Evolutionary conservation across 2,797 vertebrate species (phyloP).

Genomic region (Danio aesculapii): DNA sequence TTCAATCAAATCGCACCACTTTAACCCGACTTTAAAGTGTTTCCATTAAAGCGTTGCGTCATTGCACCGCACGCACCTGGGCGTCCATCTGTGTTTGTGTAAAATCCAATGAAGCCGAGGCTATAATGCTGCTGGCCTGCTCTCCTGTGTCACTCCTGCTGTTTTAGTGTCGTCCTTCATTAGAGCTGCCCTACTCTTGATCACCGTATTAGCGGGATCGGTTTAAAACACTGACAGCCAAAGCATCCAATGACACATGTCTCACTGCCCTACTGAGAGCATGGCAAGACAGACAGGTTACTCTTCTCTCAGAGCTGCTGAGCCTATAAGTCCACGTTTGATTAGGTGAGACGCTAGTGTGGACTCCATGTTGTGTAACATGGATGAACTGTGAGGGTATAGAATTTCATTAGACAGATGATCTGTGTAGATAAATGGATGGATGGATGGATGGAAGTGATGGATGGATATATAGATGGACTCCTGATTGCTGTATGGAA

Average conservation of each 20-base stretch:
- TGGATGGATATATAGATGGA: no score
- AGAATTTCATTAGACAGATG: no score
- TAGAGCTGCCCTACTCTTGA: conserved; percentile 70
- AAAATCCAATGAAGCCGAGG: conserved; percentile 21
- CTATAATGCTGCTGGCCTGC: conserved; percentile 65
- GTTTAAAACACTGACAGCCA: conserved; percentile 68
- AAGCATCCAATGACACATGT: no score
- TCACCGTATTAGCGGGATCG: conserved; percentile 66
- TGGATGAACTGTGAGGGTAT: not conserved
- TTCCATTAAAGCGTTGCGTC: conserved; percentile 57
- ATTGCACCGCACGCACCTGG: conserved; percentile 54
- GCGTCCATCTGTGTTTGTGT: conserved; percentile 16
- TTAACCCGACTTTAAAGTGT: conserved; percentile 41
- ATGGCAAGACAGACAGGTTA: conserved; percentile 70
- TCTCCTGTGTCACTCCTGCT: conserved; percentile 58
- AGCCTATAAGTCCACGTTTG: conserved; percentile 67
- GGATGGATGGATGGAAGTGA: no score
- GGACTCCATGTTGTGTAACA: conserved; percentile 24
- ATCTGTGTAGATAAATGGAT: no score
- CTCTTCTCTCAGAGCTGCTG: conserved; percentile 69
- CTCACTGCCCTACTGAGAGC: conserved; percentile 70
- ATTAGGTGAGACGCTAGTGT: conserved; percentile 72
- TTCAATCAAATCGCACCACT: not conserved
- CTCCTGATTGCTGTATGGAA: no score
- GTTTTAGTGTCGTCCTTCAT: conserved; percentile 74